Conservation (phyloP, 2,797 vertebrate genomes). For the Champsocephalus gunnari region DNA sequence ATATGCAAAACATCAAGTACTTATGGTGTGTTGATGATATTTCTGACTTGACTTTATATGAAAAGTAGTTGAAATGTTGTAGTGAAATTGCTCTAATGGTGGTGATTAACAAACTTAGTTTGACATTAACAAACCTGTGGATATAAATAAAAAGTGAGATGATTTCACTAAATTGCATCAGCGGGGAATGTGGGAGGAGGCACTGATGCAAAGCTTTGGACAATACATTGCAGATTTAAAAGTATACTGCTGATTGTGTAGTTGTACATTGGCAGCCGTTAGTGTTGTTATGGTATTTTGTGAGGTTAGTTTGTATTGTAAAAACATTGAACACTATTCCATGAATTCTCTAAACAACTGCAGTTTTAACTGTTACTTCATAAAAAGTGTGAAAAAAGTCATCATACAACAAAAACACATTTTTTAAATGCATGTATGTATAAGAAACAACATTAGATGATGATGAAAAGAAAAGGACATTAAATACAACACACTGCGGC, state of each 20-base stretch:
- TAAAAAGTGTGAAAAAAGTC: constrained; percentile 25
- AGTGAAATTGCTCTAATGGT: neutral
- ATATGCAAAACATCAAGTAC: neutral
- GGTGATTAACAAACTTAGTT: neutral
- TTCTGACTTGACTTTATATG: neutral
- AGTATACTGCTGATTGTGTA: neutral
- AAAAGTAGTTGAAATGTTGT: neutral
- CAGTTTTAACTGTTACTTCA: neutral
- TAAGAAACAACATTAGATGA: constrained; percentile 13
- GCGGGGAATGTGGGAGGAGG: neutral
- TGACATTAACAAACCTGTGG: neutral
- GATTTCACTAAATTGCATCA: neutral
- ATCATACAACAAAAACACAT: neutral
- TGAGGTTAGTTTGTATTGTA: neutral
- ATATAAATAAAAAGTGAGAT: neutral
- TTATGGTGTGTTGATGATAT: neutral
- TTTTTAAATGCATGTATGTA: neutral
- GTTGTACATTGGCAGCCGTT: neutral
- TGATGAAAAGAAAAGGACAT: constrained; percentile 33
- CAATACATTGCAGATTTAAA: neutral
- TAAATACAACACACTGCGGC: constrained; percentile 2
- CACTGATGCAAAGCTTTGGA: neutral
- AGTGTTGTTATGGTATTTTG: neutral
- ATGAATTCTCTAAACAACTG: neutral
- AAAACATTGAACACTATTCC: neutral